Evolutionary conservation across 2,113 vertebrate genomes (phyloP).

Genomic region (Thalassoma bifasciatum): DNA sequence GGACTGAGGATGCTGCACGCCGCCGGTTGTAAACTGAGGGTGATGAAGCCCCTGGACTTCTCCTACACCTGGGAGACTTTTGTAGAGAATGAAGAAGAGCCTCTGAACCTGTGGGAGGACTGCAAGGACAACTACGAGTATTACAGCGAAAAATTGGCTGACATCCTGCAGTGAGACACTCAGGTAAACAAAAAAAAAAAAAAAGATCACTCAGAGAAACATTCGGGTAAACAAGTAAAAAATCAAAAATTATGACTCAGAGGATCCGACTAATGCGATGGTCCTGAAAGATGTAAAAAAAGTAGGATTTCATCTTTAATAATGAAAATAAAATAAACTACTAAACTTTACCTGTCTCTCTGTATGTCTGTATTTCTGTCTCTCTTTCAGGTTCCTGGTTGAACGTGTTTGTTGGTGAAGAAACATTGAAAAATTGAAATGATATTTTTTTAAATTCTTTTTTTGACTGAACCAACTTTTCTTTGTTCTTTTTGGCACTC

Average conservation of each 20-base stretch:
- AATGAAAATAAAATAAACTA: no score
- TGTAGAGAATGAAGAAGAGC: constrained; percentile 90
- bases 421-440: no score
- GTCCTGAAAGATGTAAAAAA: no score
- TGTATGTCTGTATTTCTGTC: not conserved
- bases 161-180: constrained; percentile 85
- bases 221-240: no score
- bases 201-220: no score
- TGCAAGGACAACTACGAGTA: constrained; percentile 94
- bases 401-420: not conserved
- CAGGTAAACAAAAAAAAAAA: no score
- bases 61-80: constrained; percentile 94
- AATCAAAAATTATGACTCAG: no score
- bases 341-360: not conserved
- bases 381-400: constrained; percentile 5
- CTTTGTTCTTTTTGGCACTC: no score
- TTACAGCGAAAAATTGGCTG: constrained; percentile 91
- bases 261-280: no score
- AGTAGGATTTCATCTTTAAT: no score
- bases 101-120: constrained; percentile 94
- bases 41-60: constrained; percentile 97
- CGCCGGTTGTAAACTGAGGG: constrained; percentile 89
- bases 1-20: constrained; percentile 86
- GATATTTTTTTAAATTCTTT: no score
- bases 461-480: no score